These are phyloP conservation scores for Acanthiza pusilla DNA, from an alignment of 2,797 vertebrate species.

Conservation along the genomic window DNA sequence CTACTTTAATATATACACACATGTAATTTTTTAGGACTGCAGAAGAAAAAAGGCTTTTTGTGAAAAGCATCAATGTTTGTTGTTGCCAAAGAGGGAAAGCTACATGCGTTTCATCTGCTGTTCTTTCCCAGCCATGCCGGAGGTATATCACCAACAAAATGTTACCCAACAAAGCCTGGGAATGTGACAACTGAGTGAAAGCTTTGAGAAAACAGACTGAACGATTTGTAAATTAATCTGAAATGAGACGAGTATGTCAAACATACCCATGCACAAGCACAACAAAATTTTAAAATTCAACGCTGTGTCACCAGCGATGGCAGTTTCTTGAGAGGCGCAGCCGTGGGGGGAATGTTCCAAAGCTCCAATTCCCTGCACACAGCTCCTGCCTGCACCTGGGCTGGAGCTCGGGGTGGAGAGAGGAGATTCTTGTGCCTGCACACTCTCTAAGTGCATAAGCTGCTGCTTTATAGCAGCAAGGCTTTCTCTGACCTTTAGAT, in stretches of 20 bases:
- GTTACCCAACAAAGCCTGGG: constrained; percentile 8
- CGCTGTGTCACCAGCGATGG: not conserved
- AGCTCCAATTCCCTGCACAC: not conserved
- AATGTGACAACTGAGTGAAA: constrained; percentile 25
- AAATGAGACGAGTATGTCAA: not conserved
- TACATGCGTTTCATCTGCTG: not conserved
- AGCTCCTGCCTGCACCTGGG: not conserved
- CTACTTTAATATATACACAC: not conserved
- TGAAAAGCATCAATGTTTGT: not conserved
- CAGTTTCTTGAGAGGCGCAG: not conserved
- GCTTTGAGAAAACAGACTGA: constrained; percentile 7
- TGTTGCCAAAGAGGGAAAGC: not conserved
- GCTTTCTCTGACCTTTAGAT: constrained; percentile 39
- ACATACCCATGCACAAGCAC: not conserved
- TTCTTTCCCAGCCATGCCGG: not conserved
- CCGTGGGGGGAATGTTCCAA: fast-evolving
- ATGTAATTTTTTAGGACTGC: not conserved
- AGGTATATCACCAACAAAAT: not conserved
- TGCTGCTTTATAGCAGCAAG: not conserved
- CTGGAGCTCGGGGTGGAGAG: not conserved
- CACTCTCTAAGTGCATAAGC: not conserved
- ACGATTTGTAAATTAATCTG: constrained; percentile 16
- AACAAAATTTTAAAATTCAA: not conserved
- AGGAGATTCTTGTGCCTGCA: not conserved
- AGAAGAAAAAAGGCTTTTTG: not conserved